A percentile compares a stretch with the other conserved stretches of the same genome.
Conservation (phyloP, 2,888 invertebrate genomes). For the Chrysina gloriosa region DNA sequence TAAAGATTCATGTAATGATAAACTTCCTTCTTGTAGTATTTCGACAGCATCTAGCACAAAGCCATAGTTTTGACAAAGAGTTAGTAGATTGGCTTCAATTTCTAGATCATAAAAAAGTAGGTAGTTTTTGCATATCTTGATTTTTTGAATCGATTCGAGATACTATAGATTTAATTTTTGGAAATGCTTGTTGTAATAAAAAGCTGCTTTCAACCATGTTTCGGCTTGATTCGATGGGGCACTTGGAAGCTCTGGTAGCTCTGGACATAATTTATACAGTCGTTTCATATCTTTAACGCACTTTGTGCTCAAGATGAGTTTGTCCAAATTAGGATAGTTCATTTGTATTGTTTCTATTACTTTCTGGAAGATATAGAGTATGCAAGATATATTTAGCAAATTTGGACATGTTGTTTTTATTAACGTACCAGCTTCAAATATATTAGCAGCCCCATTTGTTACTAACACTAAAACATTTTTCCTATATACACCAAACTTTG, state of each 20-base stretch:
- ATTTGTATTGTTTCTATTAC: background rate
- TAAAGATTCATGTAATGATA: background rate
- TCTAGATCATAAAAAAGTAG: background rate
- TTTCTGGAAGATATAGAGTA: background rate
- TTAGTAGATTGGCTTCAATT: background rate
- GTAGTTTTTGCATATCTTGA: background rate
- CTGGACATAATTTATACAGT: background rate
- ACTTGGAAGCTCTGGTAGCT: background rate
- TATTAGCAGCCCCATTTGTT: background rate
- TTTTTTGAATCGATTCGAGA: background rate
- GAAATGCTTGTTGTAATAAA: background rate
- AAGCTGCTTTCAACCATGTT: background rate
- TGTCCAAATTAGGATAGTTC: background rate
- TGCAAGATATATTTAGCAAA: background rate
- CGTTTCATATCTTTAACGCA: background rate
- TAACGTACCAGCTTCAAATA: background rate
- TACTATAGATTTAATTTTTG: background rate
- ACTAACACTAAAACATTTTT: background rate
- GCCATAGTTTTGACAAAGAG: background rate
- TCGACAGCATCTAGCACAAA: background rate
- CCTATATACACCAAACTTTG: background rate
- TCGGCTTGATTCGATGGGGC: background rate
- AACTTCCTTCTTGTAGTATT: background rate
- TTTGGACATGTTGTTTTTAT: background rate
- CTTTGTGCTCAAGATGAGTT: background rate